Evolutionary conservation across 2,888 invertebrate species (phyloP).

Genomic region (Mesopsocus fuscifrons): DNA sequence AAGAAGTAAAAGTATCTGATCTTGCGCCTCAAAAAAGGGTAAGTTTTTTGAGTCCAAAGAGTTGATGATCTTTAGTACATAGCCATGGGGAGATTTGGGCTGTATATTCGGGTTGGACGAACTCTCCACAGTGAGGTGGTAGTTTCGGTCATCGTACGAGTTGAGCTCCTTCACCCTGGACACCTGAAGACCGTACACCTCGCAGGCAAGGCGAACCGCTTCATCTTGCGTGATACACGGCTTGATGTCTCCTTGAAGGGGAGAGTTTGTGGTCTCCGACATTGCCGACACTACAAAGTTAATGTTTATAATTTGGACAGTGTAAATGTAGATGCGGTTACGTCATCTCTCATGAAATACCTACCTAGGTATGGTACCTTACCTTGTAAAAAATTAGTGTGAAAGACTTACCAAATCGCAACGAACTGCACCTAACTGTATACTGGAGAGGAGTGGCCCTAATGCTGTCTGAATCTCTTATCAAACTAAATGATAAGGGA

Average conservation of each 20-base stretch:
- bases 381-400: too few relatives aligned
- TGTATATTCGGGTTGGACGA: slow-evolving; percentile 39
- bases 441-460: too few relatives aligned
- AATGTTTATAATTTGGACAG: too few relatives aligned
- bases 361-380: too few relatives aligned
- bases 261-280: too few relatives aligned
- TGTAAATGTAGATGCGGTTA: too few relatives aligned
- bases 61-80: slow-evolving; percentile 69
- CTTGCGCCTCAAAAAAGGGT: slow-evolving; percentile 52
- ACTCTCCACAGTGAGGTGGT: slow-evolving; percentile 38
- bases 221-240: slow-evolving; percentile 33
- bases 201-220: slow-evolving; percentile 32
- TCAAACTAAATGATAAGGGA: too few relatives aligned
- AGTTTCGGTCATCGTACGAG: slow-evolving; percentile 66
- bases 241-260: slow-evolving; percentile 33
- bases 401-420: too few relatives aligned
- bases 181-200: slow-evolving; percentile 42
- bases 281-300: too few relatives aligned
- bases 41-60: slow-evolving; percentile 54
- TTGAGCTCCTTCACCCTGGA: slow-evolving; percentile 38
- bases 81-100: slow-evolving; percentile 36
- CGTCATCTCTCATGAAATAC: too few relatives aligned
- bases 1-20: slow-evolving; percentile 48
- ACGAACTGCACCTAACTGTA: too few relatives aligned
- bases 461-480: too few relatives aligned